Percentiles rank a stretch among this genome's conserved stretches.
Conservation (phyloP, 2,797 vertebrate species). For the Myripristis murdjan region DNA sequence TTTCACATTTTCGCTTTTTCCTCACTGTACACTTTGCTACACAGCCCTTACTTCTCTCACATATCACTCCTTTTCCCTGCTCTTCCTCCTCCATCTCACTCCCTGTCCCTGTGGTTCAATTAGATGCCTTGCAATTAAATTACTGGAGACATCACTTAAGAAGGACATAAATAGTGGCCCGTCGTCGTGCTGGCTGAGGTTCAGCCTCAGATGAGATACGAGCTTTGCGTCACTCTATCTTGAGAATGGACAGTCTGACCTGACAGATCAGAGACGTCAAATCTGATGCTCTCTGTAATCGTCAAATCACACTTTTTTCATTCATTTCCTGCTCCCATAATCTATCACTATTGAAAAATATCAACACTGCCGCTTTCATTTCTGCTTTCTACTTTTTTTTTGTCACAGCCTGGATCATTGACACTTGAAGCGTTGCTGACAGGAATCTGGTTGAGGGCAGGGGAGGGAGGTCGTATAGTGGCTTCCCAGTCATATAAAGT, state of each 20-base stretch:
- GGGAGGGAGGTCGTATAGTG: background rate
- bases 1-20: too few relatives aligned
- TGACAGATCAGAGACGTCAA: conserved; percentile 1
- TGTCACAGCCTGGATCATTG: background rate
- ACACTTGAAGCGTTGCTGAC: conserved; percentile 3
- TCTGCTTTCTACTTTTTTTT: background rate
- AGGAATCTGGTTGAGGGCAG: background rate
- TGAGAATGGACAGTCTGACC: conserved; percentile 9
- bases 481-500: conserved; percentile 11
- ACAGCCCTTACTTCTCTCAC: conserved; percentile 1
- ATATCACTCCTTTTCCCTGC: conserved; percentile 17
- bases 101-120: conserved; percentile 72
- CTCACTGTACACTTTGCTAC: conserved; percentile 1
- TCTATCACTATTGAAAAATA: background rate
- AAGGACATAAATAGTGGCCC: conserved; percentile 80
- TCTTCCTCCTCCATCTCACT: conserved; percentile 3
- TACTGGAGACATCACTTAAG: conserved; percentile 80
- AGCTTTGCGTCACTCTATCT: conserved; percentile 28
- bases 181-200: conserved; percentile 50
- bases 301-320: background rate
- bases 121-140: conserved; percentile 79
- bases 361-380: background rate
- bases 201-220: conserved; percentile 63
- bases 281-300: conserved; percentile 1
- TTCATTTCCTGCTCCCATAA: background rate